Evolutionary conservation across 1,140 invertebrate species (phyloP).

Genomic region (Ceratosolen solmsi): DNA sequence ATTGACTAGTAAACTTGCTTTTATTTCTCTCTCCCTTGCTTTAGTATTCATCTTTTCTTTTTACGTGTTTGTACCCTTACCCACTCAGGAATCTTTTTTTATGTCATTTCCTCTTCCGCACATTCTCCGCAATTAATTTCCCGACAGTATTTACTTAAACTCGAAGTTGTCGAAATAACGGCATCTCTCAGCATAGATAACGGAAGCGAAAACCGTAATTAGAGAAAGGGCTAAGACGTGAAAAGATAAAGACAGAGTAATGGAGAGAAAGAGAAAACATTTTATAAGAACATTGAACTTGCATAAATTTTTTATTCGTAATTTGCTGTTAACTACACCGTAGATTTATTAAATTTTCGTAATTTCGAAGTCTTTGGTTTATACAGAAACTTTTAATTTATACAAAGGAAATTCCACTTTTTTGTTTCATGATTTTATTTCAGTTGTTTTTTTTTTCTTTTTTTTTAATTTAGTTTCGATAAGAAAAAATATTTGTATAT

Average conservation of each 20-base stretch:
- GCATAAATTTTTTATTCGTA: background rate
- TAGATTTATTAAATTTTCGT: too few relatives aligned
- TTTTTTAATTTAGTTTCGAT: too few relatives aligned
- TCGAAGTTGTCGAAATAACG: slow-evolving; percentile 45
- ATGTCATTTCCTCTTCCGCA: slow-evolving; percentile 48
- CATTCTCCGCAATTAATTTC: slow-evolving; percentile 48
- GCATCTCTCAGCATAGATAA: slow-evolving; percentile 20
- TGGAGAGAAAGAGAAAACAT: background rate
- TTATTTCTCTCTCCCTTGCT: background rate
- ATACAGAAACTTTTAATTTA: too few relatives aligned
- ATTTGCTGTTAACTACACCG: too few relatives aligned
- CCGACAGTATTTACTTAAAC: slow-evolving; percentile 45
- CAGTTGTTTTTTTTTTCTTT: too few relatives aligned
- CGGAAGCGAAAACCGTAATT: slow-evolving; percentile 47
- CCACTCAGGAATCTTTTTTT: slow-evolving; percentile 41
- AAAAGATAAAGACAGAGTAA: background rate
- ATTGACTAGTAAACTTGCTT: background rate
- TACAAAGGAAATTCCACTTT: too few relatives aligned
- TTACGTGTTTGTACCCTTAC: background rate
- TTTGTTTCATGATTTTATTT: too few relatives aligned
- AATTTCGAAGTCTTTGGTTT: too few relatives aligned
- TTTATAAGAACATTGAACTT: slow-evolving; percentile 1
- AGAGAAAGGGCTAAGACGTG: slow-evolving; percentile 3
- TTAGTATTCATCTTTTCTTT: background rate
- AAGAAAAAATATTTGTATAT: too few relatives aligned